Conservation (phyloP, 2,888 invertebrate species). For the Allygus modestus region DNA sequence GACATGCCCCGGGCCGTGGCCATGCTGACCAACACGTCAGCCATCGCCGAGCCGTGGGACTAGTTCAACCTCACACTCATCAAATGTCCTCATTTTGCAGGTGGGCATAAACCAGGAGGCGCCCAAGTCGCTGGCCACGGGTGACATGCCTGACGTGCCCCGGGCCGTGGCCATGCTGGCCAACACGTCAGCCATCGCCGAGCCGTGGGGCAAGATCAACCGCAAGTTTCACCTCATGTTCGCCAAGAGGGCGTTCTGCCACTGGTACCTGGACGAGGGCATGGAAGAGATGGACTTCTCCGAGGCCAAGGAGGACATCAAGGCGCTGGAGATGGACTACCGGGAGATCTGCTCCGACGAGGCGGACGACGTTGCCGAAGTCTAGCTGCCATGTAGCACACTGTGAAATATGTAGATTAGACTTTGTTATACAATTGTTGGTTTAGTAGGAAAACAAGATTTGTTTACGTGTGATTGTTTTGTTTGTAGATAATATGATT, state of each 20-base stretch:
- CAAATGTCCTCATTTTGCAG: no score
- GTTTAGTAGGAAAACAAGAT: no score
- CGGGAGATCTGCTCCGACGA: conserved; percentile 72
- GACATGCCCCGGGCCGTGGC: conserved; percentile 78
- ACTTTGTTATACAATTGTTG: no score
- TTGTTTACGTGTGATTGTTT: no score
- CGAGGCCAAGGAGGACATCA: conserved; percentile 75
- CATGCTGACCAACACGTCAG: conserved; percentile 90
- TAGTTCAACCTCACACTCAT: conserved; percentile 79
- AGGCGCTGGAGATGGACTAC: conserved; percentile 75
- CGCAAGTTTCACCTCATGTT: conserved; percentile 81
- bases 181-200: conserved; percentile 84
- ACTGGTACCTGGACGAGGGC: conserved; percentile 82
- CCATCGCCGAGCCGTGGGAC: conserved; percentile 80
- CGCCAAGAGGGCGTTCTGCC: conserved; percentile 80
- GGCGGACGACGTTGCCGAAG: not conserved
- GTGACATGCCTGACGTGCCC: conserved; percentile 76
- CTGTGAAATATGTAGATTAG: no score
- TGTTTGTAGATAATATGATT: no score
- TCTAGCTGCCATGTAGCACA: not conserved
- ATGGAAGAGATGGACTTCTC: conserved; percentile 76
- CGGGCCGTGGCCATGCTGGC: conserved; percentile 86
- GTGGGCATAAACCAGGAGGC: conserved; percentile 86
- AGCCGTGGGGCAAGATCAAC: conserved; percentile 80
- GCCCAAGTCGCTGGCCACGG: conserved; percentile 80